Conservation (phyloP, 2,797 vertebrate species). For the Labeo calbasu region DNA sequence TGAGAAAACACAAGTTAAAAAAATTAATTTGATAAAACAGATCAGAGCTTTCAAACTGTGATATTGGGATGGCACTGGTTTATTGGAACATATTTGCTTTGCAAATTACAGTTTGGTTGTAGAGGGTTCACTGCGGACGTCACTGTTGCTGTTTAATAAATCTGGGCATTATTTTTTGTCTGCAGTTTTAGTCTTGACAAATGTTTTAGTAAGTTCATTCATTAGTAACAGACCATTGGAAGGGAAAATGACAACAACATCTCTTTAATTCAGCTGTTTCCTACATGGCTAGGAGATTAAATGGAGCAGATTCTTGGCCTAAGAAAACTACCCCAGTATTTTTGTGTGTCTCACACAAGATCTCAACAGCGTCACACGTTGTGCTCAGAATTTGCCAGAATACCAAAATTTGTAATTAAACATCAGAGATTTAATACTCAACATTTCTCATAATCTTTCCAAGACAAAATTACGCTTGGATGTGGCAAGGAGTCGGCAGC, state of each 20-base stretch:
- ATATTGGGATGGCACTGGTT: not conserved
- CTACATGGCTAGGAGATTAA: not conserved
- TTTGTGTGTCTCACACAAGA: not conserved
- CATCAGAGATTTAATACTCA: not conserved
- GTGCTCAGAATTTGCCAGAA: not conserved
- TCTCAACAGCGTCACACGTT: not conserved
- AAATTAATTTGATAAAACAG: not conserved
- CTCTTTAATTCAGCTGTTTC: not conserved
- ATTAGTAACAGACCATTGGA: constrained; percentile 6
- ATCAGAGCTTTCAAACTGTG: not conserved
- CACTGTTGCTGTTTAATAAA: not conserved
- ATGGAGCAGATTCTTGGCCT: not conserved
- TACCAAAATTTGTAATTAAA: not conserved
- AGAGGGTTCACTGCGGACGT: not conserved
- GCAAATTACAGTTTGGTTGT: constrained; percentile 3
- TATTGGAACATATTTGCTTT: constrained; percentile 12
- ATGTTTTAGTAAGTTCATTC: not conserved
- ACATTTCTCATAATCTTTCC: not conserved
- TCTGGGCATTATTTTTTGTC: not conserved
- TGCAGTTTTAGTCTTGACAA: not conserved
- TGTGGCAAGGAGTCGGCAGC: not conserved
- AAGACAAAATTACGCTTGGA: not conserved
- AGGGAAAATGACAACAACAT: not conserved
- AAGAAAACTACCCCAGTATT: not conserved
- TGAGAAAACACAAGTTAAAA: constrained; percentile 9